Evolutionary conservation across 2,113 vertebrate species (phyloP).

Genomic region (Mobula birostris): DNA sequence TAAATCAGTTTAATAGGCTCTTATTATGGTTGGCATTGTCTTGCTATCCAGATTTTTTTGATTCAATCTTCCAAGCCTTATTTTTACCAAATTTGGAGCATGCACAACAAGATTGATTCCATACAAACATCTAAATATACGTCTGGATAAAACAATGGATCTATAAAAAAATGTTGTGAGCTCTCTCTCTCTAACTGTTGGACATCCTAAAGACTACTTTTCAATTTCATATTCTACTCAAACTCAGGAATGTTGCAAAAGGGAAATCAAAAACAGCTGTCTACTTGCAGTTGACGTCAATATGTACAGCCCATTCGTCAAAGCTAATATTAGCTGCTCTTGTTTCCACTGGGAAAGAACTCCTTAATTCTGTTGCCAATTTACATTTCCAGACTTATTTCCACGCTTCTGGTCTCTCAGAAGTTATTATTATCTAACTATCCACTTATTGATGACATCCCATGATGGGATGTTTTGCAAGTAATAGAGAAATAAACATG

Average conservation of each 20-base stretch:
- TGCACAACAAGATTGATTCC: background rate
- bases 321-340: constrained; percentile 21
- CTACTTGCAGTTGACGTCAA: constrained; percentile 26
- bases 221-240: constrained; percentile 10
- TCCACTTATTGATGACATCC: background rate
- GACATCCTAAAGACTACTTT: too few species aligned
- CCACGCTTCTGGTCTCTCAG: constrained; percentile 12
- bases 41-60: background rate
- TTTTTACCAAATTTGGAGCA: background rate
- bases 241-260: constrained; percentile 20
- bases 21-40: background rate
- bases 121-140: background rate
- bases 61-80: background rate
- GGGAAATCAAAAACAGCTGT: constrained; percentile 36
- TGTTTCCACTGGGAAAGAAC: constrained; percentile 14
- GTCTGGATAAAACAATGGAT: background rate
- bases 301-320: constrained; percentile 24
- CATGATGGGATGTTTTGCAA: constrained; percentile 3
- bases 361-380: background rate
- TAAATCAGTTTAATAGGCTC: background rate
- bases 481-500: background rate
- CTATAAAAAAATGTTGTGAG: background rate
- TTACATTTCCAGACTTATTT: constrained; percentile 30
- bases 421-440: background rate
- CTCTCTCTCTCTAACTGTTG: background rate